A percentile compares a stretch with the other conserved stretches of the same genome.
These are phyloP conservation scores for Melinopterus prodromus DNA, from an alignment of 2,888 invertebrate species.

Conservation along the genomic window DNA sequence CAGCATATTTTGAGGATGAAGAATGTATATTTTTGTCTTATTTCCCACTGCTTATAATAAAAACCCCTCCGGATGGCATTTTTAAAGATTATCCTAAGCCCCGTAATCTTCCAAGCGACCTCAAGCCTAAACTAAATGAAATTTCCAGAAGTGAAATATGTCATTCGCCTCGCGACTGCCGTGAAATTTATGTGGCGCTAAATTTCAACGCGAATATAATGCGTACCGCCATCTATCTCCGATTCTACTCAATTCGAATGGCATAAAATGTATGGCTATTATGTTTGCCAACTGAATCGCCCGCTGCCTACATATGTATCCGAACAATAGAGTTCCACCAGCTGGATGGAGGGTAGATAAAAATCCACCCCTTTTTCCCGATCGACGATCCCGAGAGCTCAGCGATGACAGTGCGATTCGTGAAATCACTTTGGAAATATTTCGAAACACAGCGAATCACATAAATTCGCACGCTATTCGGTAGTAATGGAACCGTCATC, in stretches of 20 bases:
- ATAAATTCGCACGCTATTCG: not conserved
- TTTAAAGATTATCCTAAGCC: not conserved
- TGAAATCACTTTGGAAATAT: constrained; percentile 4
- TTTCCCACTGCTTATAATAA: not conserved
- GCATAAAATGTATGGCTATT: not conserved
- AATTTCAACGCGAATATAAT: not conserved
- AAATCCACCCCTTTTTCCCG: not conserved
- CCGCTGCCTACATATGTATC: not conserved
- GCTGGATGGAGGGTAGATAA: not conserved
- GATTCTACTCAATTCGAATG: not conserved
- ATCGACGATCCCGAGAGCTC: not conserved
- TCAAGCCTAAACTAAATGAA: not conserved
- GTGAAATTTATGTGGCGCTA: not conserved
- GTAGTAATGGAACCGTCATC: not conserved
- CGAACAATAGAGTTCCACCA: not conserved
- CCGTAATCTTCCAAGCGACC: not conserved
- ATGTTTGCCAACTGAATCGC: not conserved
- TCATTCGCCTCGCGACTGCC: not conserved
- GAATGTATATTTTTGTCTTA: not conserved
- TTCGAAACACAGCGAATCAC: not conserved
- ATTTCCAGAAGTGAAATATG: not conserved
- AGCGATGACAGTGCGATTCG: not conserved
- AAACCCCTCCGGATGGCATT: not conserved
- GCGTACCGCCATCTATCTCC: not conserved
- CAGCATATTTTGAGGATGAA: not conserved